Percentiles rank a stretch among this genome's conserved stretches.
Evolutionary conservation across 2,113 vertebrate species (phyloP).

Genomic region (Tonatia bakeri): DNA sequence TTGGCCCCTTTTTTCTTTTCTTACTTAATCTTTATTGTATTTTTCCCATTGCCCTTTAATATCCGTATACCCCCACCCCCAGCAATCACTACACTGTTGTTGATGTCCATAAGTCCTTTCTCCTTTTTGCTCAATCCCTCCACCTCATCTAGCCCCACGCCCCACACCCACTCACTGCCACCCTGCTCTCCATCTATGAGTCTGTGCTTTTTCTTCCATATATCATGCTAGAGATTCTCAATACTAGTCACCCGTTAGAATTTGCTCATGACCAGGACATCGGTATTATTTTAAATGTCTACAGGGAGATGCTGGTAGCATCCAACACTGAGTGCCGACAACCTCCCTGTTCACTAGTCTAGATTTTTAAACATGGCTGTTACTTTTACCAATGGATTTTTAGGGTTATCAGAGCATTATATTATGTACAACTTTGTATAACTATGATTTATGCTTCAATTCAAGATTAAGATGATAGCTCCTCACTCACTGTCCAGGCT

Average conservation of each 20-base stretch:
- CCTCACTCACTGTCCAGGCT: background rate
- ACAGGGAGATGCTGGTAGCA: background rate
- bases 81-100: too few species aligned
- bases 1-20: background rate
- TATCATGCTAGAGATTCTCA: background rate
- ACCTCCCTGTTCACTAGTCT: rapidly evolving
- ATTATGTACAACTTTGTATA: background rate
- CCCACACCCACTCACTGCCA: too few species aligned
- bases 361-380: background rate
- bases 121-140: too few species aligned
- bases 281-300: background rate
- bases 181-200: too few species aligned
- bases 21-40: too few species aligned
- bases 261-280: background rate
- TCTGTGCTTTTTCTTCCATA: background rate
- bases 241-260: background rate
- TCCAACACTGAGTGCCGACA: background rate
- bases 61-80: too few species aligned
- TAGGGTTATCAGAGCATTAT: background rate
- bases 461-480: background rate
- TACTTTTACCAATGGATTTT: background rate
- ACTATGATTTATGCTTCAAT: background rate
- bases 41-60: too few species aligned
- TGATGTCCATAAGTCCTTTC: too few species aligned
- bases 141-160: too few species aligned